A percentile compares a stretch with the other conserved stretches of the same genome.
Evolutionary conservation across 2,888 invertebrate genomes (phyloP).

Genomic region (Bugulina stolonifera): DNA sequence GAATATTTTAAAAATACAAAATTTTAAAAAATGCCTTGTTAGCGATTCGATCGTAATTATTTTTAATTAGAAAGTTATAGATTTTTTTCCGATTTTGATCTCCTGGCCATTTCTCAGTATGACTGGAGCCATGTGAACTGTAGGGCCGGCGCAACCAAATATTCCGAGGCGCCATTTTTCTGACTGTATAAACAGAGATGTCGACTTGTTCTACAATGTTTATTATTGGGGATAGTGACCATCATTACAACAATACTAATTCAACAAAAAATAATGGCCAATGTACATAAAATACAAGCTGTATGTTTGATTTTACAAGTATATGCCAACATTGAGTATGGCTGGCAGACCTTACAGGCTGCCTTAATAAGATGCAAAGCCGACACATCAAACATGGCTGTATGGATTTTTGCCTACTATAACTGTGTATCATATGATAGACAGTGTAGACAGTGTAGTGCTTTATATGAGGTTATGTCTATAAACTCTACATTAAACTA

Average conservation of each 20-base stretch:
- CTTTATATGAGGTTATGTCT: not conserved
- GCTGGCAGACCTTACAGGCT: not conserved
- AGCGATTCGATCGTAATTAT: no score
- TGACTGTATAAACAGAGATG: conserved; percentile 5
- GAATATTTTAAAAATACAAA: no score
- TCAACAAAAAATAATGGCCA: conserved; percentile 25
- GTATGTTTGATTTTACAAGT: conserved; percentile 22
- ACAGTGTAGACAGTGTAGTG: not conserved
- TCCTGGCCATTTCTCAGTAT: not conserved
- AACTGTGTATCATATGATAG: not conserved
- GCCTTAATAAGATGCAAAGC: conserved; percentile 23
- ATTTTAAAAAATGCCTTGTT: no score
- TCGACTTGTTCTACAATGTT: conserved; percentile 19
- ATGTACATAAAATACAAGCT: conserved; percentile 20
- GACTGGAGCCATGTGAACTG: not conserved
- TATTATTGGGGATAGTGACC: conserved; percentile 24
- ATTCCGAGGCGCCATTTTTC: conserved; percentile 5
- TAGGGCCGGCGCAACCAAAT: not conserved
- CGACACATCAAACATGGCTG: conserved; percentile 13
- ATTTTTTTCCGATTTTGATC: no score
- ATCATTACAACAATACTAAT: conserved; percentile 23
- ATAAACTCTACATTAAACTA: not conserved
- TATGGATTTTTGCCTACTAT: conserved; percentile 19
- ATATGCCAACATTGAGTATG: conserved; percentile 11
- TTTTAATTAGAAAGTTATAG: no score